Base-by-base conservation (phyloP, 2,888 invertebrate genomes). In the Magallana nippona region DNA sequence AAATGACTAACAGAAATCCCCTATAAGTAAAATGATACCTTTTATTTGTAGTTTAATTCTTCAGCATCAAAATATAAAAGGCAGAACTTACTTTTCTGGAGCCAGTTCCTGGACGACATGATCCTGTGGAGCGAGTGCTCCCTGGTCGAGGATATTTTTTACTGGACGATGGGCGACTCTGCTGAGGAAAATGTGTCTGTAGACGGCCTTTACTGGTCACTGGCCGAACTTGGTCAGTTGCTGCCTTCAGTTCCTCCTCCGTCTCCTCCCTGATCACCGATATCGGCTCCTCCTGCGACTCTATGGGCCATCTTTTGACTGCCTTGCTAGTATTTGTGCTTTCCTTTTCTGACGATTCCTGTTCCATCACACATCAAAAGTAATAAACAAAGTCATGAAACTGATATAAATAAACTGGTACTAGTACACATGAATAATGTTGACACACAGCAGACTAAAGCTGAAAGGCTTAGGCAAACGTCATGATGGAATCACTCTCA, bases 181-280 rank as follows among this genome's bases (percentile, higher is more conserved):
- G 71, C 19, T 32, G 27, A 5, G 82, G 82, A 71, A 55, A 55
- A 19, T 82, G 63, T 19, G 44, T 83, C 71, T 79, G 83, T 80
- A 79, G 57, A 11, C 77, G 78, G 10, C 85, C 83, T 32, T 80
- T 82, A 62, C 81, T 79, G 17, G 85, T 85, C 57, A 83, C 22
- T 11, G 85, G 85, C 27, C 85, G 79, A 3, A 79, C 78, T 0
- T 55, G 55, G 10, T 44, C 71, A 55, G 83, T 82, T 10, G 82
- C 22, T 22, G 58, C 77, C 27, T 83, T 80, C 55, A 85, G 55
- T 77, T 85, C 85, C 82, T 85, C 85, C 58, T 85, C 85, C 32
- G 85, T 85, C 44, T 85, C 85, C 57, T 85, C 85, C 62, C 62
- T 77, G 55, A 85, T 85, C 19, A 83, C 78, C 5, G 82, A 79